A percentile compares a stretch with the other conserved stretches of the same genome.
These are phyloP conservation scores for Callinectes sapidus DNA, from an alignment of 2,888 invertebrate genomes.

Conservation along the genomic window DNA sequence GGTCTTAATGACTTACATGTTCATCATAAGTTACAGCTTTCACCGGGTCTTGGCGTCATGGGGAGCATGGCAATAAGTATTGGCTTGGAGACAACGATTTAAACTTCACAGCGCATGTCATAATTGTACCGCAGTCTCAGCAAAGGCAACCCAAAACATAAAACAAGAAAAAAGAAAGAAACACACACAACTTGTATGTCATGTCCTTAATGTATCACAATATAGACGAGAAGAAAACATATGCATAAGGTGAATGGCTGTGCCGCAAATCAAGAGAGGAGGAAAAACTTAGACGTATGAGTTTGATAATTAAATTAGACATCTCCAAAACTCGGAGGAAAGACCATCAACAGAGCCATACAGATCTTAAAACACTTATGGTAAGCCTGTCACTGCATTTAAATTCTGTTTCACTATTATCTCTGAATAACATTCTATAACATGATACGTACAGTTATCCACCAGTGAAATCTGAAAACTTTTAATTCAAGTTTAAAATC, in stretches of 20 bases:
- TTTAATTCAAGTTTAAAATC: background rate
- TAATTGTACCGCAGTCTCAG: background rate
- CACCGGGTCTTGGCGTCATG: background rate
- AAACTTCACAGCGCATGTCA: background rate
- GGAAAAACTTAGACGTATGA: background rate
- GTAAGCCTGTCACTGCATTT: background rate
- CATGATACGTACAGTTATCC: background rate
- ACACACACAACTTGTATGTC: background rate
- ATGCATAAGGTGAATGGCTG: background rate
- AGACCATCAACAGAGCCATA: background rate
- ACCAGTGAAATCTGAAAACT: background rate
- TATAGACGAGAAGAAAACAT: background rate
- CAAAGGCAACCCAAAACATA: background rate
- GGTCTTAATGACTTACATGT: background rate
- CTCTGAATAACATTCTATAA: background rate
- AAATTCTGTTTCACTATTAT: background rate
- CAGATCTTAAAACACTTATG: background rate
- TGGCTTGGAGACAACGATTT: background rate
- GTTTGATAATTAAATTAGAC: background rate
- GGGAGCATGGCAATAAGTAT: background rate
- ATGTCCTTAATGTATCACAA: background rate
- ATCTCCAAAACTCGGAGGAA: background rate
- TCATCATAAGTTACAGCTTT: slow-evolving; percentile 9
- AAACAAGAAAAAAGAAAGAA: background rate
- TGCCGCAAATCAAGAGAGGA: too few relatives aligned